Base-by-base conservation (phyloP, 2,797 vertebrate genomes). In the Leptoclinus maculatus region DNA sequence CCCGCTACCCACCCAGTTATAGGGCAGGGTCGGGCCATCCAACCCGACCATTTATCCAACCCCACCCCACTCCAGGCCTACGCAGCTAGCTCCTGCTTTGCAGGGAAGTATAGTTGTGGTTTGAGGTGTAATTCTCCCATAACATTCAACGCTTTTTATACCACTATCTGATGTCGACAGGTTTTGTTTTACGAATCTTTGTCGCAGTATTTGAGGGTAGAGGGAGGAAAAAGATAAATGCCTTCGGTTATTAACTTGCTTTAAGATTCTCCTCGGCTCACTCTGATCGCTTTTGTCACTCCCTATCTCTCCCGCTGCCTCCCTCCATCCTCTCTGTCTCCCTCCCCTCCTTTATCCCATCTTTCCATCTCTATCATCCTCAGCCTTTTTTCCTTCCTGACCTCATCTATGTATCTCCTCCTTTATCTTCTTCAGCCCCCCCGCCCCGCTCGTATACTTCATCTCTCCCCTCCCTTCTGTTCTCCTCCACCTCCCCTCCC, bases 161-260 rank as follows among this genome's bases (percentile, higher is more conserved):
- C 23, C 25, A 29, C 8, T 43, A 36, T 73, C 29, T 64, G 32
- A 43, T 64, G 14, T 51, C 32, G 56, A 11, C 58, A 23, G 29
- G 8, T 45, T 66, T 72, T 43, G 27, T 47, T 76, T 70, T 54
- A 49, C 43, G 16, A 74, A 62, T 68, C 19, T 67, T 64, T 63
- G n/a, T 66, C 16, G 25, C 29, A 53, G 77, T 69, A 78, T 80
- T 60, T 76, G 45, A 78, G 67, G 38, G 51, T 56, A 71, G 14
- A 45, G 32, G 36, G 23, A 71, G 41, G 69, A 58, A 62, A 71
- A 79, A 78, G 63, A 81, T 74, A 68, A 82, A 79, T 68, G 75
- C 76, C 66, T 25, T 7, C 25, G 71, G 87, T 82, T 83, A 84
- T 82, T 85, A 85, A 80, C 74, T 87, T 78, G 66, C 70, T 83